Evolutionary conservation across 2,888 invertebrate genomes (phyloP).

Genomic region (Drosophila formosana): DNA sequence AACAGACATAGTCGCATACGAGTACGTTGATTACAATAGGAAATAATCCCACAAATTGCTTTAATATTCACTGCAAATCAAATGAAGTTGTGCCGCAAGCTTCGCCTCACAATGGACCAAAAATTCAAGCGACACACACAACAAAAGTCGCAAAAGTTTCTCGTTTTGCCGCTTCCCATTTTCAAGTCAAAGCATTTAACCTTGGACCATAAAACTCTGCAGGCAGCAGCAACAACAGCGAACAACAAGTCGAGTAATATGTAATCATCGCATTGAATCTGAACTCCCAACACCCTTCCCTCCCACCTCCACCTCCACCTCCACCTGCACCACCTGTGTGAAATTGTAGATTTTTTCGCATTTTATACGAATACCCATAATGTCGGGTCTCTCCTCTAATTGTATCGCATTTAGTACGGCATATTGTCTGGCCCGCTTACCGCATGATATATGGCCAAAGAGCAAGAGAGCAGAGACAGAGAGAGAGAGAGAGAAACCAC

Average conservation of each 20-base stretch:
- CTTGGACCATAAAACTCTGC: conserved; percentile 77
- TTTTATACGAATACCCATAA: conserved; percentile 54
- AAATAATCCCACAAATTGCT: conserved; percentile 82
- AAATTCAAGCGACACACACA: conserved; percentile 61
- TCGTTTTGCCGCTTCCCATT: conserved; percentile 40
- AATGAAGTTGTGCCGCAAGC: conserved; percentile 75
- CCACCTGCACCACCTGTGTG: conserved; percentile 62
- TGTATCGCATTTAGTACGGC: conserved; percentile 75
- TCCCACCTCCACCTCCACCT: background rate
- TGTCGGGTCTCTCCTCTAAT: conserved; percentile 57
- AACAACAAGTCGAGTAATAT: conserved; percentile 61
- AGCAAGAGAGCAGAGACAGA: background rate
- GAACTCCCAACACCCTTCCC: conserved; percentile 37
- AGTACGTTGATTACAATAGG: conserved; percentile 77
- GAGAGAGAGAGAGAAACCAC: conserved; percentile 16
- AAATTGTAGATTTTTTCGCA: conserved; percentile 62
- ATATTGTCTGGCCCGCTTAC: conserved; percentile 64
- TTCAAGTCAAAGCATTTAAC: conserved; percentile 77
- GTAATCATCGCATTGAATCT: conserved; percentile 81
- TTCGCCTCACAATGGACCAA: conserved; percentile 23
- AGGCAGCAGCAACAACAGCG: conserved; percentile 47
- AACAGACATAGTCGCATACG: conserved; percentile 27
- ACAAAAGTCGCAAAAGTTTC: conserved; percentile 39
- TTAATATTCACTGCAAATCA: conserved; percentile 82
- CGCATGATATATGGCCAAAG: conserved; percentile 50